A percentile compares a stretch with the other conserved stretches of the same genome.
phyloP scores from a whole-genome alignment of 2,113 vertebrate genomes.

The Equus quagga region DNA sequence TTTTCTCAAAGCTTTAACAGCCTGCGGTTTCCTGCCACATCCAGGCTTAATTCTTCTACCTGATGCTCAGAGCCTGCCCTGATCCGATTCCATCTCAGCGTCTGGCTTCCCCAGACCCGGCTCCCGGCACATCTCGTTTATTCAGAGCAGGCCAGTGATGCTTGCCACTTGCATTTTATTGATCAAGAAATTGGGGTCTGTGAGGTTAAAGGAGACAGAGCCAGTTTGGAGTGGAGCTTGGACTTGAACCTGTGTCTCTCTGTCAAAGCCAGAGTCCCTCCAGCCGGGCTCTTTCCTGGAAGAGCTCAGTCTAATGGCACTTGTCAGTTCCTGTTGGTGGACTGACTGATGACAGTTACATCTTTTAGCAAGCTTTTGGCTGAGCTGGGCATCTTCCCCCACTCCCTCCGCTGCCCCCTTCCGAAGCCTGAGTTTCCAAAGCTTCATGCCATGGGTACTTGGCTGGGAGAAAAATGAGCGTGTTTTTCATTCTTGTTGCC shows the following conservation, averaged over 20 bases:
- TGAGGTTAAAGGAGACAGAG: background rate
- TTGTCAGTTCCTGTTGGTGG: background rate
- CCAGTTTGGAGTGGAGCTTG: background rate
- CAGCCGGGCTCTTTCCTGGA: background rate
- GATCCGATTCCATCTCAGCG: fast-evolving
- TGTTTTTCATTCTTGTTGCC: background rate
- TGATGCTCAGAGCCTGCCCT: background rate
- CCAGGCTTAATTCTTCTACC: background rate
- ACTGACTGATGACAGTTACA: background rate
- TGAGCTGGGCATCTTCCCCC: background rate
- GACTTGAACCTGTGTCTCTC: background rate
- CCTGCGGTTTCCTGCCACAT: background rate
- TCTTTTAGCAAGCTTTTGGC: background rate
- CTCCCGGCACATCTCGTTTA: fast-evolving
- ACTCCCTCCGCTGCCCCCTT: background rate
- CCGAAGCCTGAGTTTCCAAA: background rate
- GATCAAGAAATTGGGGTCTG: background rate
- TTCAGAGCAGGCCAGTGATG: fast-evolving
- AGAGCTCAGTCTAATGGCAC: background rate
- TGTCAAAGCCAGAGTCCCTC: background rate
- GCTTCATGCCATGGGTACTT: background rate
- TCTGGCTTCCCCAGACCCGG: background rate
- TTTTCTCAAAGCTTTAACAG: background rate
- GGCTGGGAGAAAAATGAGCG: background rate
- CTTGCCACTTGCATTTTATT: background rate